Evolutionary conservation across 2,888 invertebrate genomes (phyloP).

Genomic region (Drosophila longiperda): DNA sequence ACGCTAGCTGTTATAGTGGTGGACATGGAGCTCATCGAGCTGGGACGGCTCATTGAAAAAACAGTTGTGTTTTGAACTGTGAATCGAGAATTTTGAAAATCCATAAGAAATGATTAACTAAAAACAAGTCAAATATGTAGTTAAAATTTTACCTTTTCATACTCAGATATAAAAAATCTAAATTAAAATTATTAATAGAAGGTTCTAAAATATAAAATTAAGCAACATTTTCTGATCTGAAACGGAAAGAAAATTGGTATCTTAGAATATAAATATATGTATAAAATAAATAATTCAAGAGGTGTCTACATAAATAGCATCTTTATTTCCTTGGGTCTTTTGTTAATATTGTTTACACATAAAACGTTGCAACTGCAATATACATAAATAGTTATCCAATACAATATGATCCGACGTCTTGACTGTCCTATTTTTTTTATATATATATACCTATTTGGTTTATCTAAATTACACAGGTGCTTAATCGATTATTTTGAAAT

Average conservation of each 20-base stretch:
- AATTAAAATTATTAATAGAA: neutral
- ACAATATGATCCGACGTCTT: conserved; percentile 24
- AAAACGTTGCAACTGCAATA: conserved; percentile 65
- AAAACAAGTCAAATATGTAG: neutral
- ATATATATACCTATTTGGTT: conserved; percentile 37
- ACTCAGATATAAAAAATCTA: neutral
- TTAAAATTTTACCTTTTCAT: neutral
- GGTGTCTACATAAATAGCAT: conserved; percentile 64
- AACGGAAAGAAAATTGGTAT: neutral
- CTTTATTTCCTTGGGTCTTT: conserved; percentile 63
- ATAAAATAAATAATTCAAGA: neutral
- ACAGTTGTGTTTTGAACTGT: conserved; percentile 73
- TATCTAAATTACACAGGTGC: conserved; percentile 35
- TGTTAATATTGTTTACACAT: conserved; percentile 59
- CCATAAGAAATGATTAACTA: neutral
- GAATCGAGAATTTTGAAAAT: neutral
- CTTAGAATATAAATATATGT: neutral
- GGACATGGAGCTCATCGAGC: conserved; percentile 68
- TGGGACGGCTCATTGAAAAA: conserved; percentile 73
- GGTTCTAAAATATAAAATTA: neutral
- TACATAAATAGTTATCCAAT: conserved; percentile 53
- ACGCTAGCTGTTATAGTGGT: conserved; percentile 72
- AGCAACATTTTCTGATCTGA: neutral
- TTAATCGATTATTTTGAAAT: conserved; percentile 21
- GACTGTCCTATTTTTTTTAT: conserved; percentile 3